Evolutionary conservation across 2,113 vertebrate species (phyloP), one percentile per base, ranked within the genome.

Genomic region (Bubo scandiacus): DNA sequence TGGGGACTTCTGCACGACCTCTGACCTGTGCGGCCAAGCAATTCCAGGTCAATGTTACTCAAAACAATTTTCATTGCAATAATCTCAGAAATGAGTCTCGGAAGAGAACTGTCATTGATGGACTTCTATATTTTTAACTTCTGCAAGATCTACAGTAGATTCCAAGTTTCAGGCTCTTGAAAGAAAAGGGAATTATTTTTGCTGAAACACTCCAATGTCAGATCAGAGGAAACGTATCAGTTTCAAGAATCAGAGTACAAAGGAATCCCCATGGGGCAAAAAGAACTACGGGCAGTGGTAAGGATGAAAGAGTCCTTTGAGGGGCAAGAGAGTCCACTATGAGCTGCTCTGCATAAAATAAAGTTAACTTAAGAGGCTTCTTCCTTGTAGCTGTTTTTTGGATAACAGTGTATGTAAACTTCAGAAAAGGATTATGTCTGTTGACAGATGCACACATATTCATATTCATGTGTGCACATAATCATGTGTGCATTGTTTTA

Each of bases 161-260:
- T 89, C 86, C 81, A 92, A 91, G 85, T 95, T 94, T 86, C 84
- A 79, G 54, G 77, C 79, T 75, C 43, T 79, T 94, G 90, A 73
- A 94, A 42, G 65, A 94, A 96, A 84, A 83, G 79, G 75, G 78
- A 96, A 85, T 91, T 85, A 88, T 93, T 92, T 95, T 77, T 95
- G 45, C 58, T 75, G 62, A 66, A 94, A 66, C 49, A 36, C 92
- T 96, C 95, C 95, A 91, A 90, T 96, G 93, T 91, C 86, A 91
- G 96, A 95, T 92, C 87, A 94, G 90, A 97, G 77, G 88, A 73
- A 93, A 81, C 1, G 5, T 75, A 95, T 86, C 89, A 61, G 86
- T 91, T 96, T 94, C 92, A 87, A 79, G 87, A 58, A 87, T 58
- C 72, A 25, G 43, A 97, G 88, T 93, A 94, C 86, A 94, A 97